Evolutionary conservation across 2,113 vertebrate genomes (phyloP), one percentile per base, ranked within the genome.

Genomic region (Alouatta palliata): DNA sequence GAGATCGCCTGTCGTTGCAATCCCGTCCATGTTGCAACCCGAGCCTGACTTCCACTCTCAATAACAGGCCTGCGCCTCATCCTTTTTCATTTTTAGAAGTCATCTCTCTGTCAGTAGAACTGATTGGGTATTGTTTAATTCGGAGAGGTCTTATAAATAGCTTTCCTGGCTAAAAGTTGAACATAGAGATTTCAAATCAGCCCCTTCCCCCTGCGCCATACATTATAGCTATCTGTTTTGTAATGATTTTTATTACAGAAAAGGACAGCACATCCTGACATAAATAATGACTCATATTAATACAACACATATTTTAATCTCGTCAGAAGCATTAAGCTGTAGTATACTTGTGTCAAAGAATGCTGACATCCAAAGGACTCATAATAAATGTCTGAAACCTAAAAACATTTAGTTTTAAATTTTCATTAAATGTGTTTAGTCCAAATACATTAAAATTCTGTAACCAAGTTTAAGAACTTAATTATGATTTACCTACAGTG

Each of bases 271-370:
- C 43, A 14, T 73, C 16, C 81, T 95, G 84, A 97, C 66, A 89
- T 97, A 96, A 97, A 95, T 79, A 66, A 97, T 98, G 96, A 93
- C 76, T 98, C 96, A 85, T 93, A 70, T 83, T 97, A 98, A 98
- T 95, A 86, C 40, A 95, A 58, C 84, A 96, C 61, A 71, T 93
- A 95, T 93, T 97, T 92, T 97, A 97, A 97, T 95, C 96, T 97
- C 49, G 79, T 93, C 5, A 79, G 88, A 97, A 91, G 85, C 40
- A 73, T 88, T 68, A 97, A 97, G 75, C 30, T 96, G 71, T 97
- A 70, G 20, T 94, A 87, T 87, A 73, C 54, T 96, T 90, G 64
- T 82, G 88, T 92, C 79, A 97, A 96, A 88, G 90, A 8, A 17
- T 11, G 92, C 94, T 95, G 84, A 66, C 58, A 70, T 96, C 47